Conservation (phyloP, 2,797 vertebrate species). For the Sylvia borin region DNA sequence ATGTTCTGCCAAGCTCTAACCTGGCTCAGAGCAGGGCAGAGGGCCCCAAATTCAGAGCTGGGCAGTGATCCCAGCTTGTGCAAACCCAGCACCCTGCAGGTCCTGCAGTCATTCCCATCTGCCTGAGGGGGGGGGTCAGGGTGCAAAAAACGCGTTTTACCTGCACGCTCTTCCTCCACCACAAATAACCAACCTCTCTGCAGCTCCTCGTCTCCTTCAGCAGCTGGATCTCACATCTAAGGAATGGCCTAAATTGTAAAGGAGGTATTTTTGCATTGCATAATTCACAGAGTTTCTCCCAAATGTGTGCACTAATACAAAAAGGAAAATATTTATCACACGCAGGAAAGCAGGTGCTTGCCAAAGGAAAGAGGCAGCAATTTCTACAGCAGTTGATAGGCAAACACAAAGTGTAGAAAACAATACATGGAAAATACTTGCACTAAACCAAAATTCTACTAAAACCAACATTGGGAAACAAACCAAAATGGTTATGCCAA, state of each 20-base stretch:
- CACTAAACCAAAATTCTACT: not conserved
- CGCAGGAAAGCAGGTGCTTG: not conserved
- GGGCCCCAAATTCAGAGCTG: fast-evolving
- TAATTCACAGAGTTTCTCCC: not conserved
- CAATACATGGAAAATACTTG: not conserved
- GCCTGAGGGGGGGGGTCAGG: fast-evolving
- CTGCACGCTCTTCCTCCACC: not conserved
- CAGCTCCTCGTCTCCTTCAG: not conserved
- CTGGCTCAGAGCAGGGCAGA: not conserved
- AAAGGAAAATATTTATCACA: not conserved
- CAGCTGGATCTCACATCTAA: not conserved
- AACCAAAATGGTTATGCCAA: not conserved
- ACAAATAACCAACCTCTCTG: not conserved
- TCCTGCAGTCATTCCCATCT: fast-evolving
- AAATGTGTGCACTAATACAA: fast-evolving
- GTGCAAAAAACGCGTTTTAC: not conserved
- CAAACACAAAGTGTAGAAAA: not conserved
- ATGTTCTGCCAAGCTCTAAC: not conserved
- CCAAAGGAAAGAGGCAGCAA: not conserved
- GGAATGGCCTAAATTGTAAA: not conserved
- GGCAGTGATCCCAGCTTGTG: not conserved
- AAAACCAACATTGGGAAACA: not conserved
- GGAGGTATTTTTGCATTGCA: not conserved
- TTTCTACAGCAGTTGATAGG: not conserved
- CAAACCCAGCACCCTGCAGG: not conserved